Base-by-base conservation (phyloP, 2,797 vertebrate species). In the Rhinoraja longicauda region DNA sequence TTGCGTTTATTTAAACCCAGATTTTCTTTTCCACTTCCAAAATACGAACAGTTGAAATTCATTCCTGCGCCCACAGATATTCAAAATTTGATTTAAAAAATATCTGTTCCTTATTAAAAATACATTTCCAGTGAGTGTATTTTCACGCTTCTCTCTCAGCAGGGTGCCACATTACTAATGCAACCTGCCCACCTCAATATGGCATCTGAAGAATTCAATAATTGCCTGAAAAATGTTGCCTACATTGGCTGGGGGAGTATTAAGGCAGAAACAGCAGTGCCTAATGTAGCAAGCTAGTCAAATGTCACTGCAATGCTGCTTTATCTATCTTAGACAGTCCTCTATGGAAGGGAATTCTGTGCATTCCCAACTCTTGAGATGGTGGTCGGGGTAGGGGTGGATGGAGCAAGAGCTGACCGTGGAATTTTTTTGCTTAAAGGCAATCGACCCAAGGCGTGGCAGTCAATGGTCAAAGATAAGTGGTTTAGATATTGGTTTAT, bases 161-260 rank as follows among this genome's bases (percentile, higher is more conserved):
- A 88, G 32, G 84, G 62, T 67, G 84, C 84, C 84, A 88, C n/a
- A 67, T 88, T 88, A 67, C 84, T 67, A 67, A 88, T 88, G 62
- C 84, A 88, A 88, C 84, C 84, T 36, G 59, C 84, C 84, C 84
- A 88, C 84, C 84, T 88, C 84, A 88, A 88, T 88, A 88, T 88
- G 84, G 84, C 32, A 88, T 88, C 84, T 24, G 15, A 67, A 19
- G 17, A 19, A 67, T 88, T 62, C 62, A 88, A 36, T 62, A 36
- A 88, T 21, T 88, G 59, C n/a, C n/a, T 67, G 84, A 36, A 36
- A 86, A 88, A 88, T 17, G 62, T 10, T 88, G 62, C 57, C 84
- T 36, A 67, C 62, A 67, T 32, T 21, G n/a, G n/a, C 62, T 67
- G 84, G 59, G 64, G 62, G 17, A 88, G n/a, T 88, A 36, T 36